Conservation (phyloP, 2,797 vertebrate species). For the Acanthis flammea region DNA sequence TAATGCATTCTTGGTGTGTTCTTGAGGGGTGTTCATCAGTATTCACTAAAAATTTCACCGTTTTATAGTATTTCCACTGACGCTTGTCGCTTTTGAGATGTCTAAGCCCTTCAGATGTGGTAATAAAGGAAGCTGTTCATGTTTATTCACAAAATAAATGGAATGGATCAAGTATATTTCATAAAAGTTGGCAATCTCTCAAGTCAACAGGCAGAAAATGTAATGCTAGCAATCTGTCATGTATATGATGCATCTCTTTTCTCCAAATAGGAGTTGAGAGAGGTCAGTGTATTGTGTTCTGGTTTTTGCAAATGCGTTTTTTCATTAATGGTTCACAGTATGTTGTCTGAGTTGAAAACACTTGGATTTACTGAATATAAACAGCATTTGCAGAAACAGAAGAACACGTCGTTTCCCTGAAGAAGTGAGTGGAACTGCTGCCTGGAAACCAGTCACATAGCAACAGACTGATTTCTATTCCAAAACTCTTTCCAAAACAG, state of each 20-base stretch:
- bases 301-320: slow-evolving; percentile 42
- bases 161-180: background rate
- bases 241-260: background rate
- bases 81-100: background rate
- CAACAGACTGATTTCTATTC: slow-evolving; percentile 53
- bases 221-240: background rate
- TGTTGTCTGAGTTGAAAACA: slow-evolving; percentile 1
- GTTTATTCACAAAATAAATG: slow-evolving; percentile 20
- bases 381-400: slow-evolving; percentile 59
- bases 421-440: slow-evolving; percentile 40
- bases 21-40: background rate
- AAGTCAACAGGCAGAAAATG: background rate
- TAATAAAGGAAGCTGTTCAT: background rate
- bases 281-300: slow-evolving; percentile 25
- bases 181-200: background rate
- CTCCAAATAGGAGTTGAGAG: background rate
- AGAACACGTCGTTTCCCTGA: background rate
- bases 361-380: slow-evolving; percentile 40
- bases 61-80: background rate
- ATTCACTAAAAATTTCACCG: background rate
- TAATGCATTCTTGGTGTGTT: background rate
- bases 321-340: background rate
- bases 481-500: slow-evolving; percentile 61
- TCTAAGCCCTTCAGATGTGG: background rate
- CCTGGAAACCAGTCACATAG: slow-evolving; percentile 54